phyloP scores from a whole-genome alignment of 2,113 vertebrate species.

The Eurypyga helias region DNA sequence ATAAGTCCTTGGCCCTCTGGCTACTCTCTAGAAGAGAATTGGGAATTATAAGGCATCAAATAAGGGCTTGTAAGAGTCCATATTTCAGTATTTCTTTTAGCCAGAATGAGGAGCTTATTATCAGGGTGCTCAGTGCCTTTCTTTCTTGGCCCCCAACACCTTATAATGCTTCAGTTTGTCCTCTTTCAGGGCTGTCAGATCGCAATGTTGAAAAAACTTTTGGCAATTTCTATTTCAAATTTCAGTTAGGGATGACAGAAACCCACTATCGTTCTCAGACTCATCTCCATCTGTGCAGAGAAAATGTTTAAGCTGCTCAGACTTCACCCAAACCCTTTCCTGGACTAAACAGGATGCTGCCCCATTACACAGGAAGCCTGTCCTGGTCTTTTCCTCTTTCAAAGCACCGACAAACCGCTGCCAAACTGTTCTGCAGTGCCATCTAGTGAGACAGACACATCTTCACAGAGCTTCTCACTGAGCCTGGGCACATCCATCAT shows the following conservation, averaged over 20 bases:
- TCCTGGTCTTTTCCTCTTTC: neutral
- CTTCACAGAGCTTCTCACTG: neutral
- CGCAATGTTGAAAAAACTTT: neutral
- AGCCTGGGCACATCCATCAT: neutral
- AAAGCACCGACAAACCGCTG: neutral
- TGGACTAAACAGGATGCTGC: neutral
- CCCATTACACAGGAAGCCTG: neutral
- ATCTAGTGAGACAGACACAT: constrained; percentile 50
- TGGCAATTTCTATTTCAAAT: neutral
- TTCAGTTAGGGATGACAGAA: neutral
- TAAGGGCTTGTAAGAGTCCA: neutral
- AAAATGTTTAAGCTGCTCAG: neutral
- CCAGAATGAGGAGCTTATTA: neutral
- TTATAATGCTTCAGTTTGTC: neutral
- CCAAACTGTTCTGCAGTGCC: constrained; percentile 51
- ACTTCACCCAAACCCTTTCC: neutral
- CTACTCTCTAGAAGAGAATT: neutral
- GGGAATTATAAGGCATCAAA: neutral
- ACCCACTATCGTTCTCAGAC: neutral
- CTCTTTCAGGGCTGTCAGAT: neutral
- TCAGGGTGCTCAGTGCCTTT: neutral
- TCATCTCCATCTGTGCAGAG: neutral
- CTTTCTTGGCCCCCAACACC: neutral
- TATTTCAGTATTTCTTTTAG: neutral
- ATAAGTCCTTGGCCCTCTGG: neutral